phyloP scores from a whole-genome alignment of 2,797 vertebrate species.

The Momotus momota region DNA sequence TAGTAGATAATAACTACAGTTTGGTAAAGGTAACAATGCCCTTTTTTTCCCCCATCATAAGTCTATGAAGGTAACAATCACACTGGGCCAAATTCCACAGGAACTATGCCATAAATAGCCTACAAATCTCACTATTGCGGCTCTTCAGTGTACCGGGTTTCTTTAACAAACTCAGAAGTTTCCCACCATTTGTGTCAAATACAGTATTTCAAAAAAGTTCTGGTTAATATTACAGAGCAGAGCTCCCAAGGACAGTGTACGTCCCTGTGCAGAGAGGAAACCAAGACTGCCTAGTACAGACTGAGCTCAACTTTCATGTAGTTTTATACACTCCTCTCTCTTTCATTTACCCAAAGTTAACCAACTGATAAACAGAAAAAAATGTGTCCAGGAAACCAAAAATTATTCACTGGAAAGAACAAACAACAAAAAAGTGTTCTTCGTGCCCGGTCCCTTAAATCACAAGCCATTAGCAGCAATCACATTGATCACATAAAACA shows the following conservation, averaged over 20 bases:
- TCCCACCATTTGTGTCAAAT: slow-evolving; percentile 19
- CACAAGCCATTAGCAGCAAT: slow-evolving; percentile 53
- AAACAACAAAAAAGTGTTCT: slow-evolving; percentile 14
- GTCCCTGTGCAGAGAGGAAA: background rate
- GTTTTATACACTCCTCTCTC: background rate
- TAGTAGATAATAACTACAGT: background rate
- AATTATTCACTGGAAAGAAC: slow-evolving; percentile 2
- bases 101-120: background rate
- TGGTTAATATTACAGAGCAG: background rate
- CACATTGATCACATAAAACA: slow-evolving; percentile 30
- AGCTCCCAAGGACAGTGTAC: background rate
- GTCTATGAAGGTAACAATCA: background rate
- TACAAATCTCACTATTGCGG: background rate
- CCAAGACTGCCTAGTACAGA: background rate
- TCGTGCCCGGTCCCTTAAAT: slow-evolving; percentile 33
- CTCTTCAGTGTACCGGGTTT: background rate
- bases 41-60: background rate
- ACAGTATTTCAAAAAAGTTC: slow-evolving; percentile 9
- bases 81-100: slow-evolving; percentile 13
- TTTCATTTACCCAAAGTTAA: slow-evolving; percentile 33
- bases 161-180: slow-evolving; percentile 43
- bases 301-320: slow-evolving; percentile 4
- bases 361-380: slow-evolving; percentile 46
- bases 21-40: background rate
- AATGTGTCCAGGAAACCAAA: slow-evolving; percentile 54